These are phyloP conservation scores for Xanthia togata DNA, from an alignment of 2,888 invertebrate species.

Conservation along the genomic window DNA sequence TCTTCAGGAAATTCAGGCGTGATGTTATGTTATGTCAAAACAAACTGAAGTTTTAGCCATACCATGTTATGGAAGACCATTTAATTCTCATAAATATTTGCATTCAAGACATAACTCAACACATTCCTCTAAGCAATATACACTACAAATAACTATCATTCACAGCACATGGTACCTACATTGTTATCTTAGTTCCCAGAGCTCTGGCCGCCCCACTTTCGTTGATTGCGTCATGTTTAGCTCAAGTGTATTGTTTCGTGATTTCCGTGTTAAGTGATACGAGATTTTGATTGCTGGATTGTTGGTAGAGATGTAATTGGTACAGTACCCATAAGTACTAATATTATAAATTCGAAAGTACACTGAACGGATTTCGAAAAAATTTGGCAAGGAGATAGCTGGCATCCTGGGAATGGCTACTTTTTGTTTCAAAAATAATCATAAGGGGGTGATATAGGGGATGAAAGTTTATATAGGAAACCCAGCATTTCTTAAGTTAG, in stretches of 20 bases:
- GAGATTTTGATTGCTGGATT: slow-evolving; percentile 9
- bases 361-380: too few species aligned
- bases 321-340: background rate
- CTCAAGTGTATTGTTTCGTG: slow-evolving; percentile 24
- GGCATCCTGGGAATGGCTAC: too few species aligned
- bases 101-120: background rate
- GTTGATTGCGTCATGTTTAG: slow-evolving; percentile 56
- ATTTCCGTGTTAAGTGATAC: slow-evolving; percentile 48
- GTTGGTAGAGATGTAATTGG: background rate
- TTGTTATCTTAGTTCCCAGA: slow-evolving; percentile 67
- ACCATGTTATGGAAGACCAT: background rate
- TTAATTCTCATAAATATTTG: background rate
- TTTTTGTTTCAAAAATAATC: too few species aligned
- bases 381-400: too few species aligned
- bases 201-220: slow-evolving; percentile 62
- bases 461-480: too few species aligned
- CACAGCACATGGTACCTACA: slow-evolving; percentile 44
- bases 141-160: slow-evolving; percentile 47
- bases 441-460: too few species aligned
- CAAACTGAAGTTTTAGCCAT: too few species aligned
- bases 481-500: too few species aligned
- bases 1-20: too few species aligned
- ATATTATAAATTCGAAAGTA: too few species aligned
- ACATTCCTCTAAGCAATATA: slow-evolving; percentile 1
- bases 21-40: too few species aligned